phyloP scores from a whole-genome alignment of 2,888 invertebrate genomes.

The Ectobius pallidus region DNA sequence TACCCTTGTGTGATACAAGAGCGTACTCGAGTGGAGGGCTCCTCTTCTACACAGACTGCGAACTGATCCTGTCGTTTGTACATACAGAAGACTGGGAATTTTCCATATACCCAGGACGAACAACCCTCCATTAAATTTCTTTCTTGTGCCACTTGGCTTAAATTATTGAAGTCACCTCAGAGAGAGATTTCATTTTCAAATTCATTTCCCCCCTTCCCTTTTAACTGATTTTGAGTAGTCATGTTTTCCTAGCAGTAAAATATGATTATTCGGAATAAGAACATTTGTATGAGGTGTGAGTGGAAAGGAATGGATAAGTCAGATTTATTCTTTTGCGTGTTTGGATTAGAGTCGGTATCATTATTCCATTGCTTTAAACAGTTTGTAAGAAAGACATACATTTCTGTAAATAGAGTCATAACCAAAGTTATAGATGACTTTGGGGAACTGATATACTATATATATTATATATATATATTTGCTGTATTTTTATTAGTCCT shows the following conservation, averaged over 20 bases:
- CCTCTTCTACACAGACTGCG: neutral
- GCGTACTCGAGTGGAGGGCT: neutral
- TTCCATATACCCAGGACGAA: too few species aligned
- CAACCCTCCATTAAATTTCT: neutral
- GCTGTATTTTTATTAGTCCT: conserved; percentile 10
- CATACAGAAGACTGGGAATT: neutral
- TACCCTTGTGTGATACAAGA: neutral
- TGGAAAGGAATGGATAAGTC: neutral
- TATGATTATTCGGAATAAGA: too few species aligned
- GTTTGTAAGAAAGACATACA: neutral
- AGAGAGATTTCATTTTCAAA: neutral
- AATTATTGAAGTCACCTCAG: neutral
- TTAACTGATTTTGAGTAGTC: too few species aligned
- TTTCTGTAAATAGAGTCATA: conserved; percentile 6
- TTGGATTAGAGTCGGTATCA: neutral
- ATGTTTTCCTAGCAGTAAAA: too few species aligned
- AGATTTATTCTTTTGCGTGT: neutral
- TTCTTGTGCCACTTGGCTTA: neutral
- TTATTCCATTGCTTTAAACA: neutral
- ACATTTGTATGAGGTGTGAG: neutral
- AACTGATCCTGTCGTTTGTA: neutral
- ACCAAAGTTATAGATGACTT: conserved; percentile 8
- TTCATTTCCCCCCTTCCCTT: too few species aligned
- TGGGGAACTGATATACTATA: conserved; percentile 4
- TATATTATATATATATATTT: neutral